Conservation (phyloP, 2,113 vertebrate genomes). For the Geococcyx californianus region DNA sequence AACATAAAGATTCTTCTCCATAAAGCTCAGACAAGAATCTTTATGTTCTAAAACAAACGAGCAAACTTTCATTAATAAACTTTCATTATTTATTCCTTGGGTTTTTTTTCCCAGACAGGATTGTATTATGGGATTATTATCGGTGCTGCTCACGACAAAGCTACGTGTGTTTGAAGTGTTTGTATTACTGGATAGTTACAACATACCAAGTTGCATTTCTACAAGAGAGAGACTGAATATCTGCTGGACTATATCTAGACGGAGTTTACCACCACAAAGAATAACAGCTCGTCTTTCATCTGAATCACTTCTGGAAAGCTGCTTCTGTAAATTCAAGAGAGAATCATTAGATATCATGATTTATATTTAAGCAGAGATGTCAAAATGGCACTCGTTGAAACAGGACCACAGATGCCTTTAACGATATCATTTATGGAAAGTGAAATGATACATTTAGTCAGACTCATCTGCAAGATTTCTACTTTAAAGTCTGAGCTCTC, state of each 20-base stretch:
- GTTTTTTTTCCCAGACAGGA: neutral
- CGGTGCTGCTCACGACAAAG: neutral
- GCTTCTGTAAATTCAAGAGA: constrained; percentile 75
- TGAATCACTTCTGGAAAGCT: constrained; percentile 79
- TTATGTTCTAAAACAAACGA: neutral
- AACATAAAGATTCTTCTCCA: neutral
- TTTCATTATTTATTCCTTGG: neutral
- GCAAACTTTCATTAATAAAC: neutral
- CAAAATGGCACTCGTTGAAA: neutral
- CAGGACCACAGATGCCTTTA: neutral
- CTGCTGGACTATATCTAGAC: constrained; percentile 82
- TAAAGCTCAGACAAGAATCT: neutral
- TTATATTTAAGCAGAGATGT: neutral
- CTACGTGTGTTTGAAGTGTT: neutral
- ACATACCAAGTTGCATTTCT: constrained; percentile 93
- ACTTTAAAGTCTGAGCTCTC: neutral
- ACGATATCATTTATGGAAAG: neutral
- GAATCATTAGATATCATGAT: neutral
- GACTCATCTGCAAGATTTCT: neutral
- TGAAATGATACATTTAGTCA: neutral
- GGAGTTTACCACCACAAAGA: constrained; percentile 89
- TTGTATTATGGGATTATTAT: neutral
- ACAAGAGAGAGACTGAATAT: constrained; percentile 84
- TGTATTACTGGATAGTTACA: neutral
- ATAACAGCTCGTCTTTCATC: constrained; percentile 84